A percentile compares a stretch with the other conserved stretches of the same genome.
phyloP scores from a whole-genome alignment of 2,797 vertebrate genomes.

The Pangasius djambal region DNA sequence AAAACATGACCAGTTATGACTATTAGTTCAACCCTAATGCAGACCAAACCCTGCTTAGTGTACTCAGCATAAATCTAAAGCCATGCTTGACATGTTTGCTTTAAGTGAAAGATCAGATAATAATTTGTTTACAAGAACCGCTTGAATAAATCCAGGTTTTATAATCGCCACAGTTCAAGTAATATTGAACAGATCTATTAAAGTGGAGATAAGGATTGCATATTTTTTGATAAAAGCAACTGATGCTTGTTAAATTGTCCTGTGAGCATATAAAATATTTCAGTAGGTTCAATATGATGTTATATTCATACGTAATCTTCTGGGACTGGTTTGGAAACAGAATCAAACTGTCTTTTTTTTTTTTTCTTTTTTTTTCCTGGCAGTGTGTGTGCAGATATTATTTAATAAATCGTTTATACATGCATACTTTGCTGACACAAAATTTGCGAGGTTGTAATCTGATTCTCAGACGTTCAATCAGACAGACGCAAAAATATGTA shows the following conservation, averaged over 20 bases:
- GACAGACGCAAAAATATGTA: conserved; percentile 39
- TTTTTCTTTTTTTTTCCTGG: conserved; percentile 24
- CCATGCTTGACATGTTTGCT: conserved; percentile 12
- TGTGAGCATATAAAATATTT: conserved; percentile 35
- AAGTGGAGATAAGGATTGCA: not conserved
- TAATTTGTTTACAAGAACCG: conserved; percentile 1
- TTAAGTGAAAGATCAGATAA: conserved; percentile 15
- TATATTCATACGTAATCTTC: conserved; percentile 29
- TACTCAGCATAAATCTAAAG: not conserved
- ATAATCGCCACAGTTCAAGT: not conserved
- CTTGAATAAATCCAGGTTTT: conserved; percentile 26
- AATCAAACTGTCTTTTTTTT: conserved; percentile 26
- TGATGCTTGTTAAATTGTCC: conserved; percentile 31
- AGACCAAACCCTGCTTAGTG: conserved; percentile 13
- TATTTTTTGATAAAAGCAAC: conserved; percentile 19
- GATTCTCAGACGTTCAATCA: conserved; percentile 37
- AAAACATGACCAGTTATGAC: conserved; percentile 4
- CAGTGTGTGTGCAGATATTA: conserved; percentile 34
- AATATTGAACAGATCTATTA: conserved; percentile 8
- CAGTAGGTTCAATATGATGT: conserved; percentile 11
- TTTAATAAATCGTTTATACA: conserved; percentile 31
- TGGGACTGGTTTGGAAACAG: conserved; percentile 8
- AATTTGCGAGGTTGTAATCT: conserved; percentile 49
- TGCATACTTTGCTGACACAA: conserved; percentile 53
- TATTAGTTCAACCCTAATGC: not conserved